A percentile compares a stretch with the other conserved stretches of the same genome.
Conservation (phyloP, 2,113 vertebrate species). For the Sterna hirundo region DNA sequence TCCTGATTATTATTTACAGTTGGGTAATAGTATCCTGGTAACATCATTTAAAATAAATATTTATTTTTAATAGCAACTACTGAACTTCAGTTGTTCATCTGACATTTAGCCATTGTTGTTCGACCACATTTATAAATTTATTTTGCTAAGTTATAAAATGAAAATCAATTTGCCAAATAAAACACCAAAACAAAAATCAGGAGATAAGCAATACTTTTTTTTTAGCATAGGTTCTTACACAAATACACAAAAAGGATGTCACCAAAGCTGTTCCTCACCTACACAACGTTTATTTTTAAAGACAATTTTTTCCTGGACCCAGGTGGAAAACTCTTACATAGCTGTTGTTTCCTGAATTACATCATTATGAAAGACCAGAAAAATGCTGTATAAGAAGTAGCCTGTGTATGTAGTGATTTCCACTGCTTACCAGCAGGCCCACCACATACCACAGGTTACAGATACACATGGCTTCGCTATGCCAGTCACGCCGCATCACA, state of each 20-base stretch:
- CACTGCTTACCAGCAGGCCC: neutral
- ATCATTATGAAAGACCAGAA: neutral
- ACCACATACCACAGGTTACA: neutral
- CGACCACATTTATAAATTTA: neutral
- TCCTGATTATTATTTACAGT: neutral
- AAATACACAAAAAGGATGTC: neutral
- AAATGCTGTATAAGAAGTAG: neutral
- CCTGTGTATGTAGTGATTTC: neutral
- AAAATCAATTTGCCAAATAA: neutral
- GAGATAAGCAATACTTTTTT: neutral
- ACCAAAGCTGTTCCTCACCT: neutral
- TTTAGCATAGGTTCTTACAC: neutral
- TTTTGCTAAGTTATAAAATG: neutral
- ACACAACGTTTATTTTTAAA: neutral
- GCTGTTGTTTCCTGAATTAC: neutral
- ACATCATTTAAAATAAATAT: neutral
- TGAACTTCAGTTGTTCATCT: neutral
- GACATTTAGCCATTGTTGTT: neutral
- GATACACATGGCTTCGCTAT: rapidly evolving
- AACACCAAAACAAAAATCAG: neutral
- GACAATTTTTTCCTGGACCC: neutral
- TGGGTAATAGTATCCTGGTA: neutral
- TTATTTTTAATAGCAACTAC: neutral
- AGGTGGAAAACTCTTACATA: neutral
- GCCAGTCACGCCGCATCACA: rapidly evolving